Base-by-base conservation (phyloP, 2,888 invertebrate genomes). In the Rhagonycha fulva region DNA sequence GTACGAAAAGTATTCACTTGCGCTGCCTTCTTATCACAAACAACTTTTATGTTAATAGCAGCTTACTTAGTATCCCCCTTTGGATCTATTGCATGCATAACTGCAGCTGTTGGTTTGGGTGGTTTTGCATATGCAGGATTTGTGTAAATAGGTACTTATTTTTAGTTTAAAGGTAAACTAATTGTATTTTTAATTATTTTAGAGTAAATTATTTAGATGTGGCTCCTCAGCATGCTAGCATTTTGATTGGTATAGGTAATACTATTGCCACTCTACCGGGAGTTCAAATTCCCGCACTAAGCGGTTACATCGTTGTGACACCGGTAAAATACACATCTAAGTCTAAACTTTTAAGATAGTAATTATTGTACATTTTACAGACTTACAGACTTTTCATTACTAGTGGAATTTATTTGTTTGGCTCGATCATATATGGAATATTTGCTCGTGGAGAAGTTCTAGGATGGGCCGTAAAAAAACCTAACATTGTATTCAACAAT, bases 61-160 rank as follows among this genome's bases (percentile, higher is more conserved):
- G 95, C 96, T 1, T 95, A 94, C 84, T 89, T 94, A 4, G 86
- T 92, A 47, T 90, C 93, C 1, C 91, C 94, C 14, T 89, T 90
- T 0, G 91, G 92, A 61, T 93, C 95, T 62, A 90, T 96, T n/a
- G 89, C 93, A n/a, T 96, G 93, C 85, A 91, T 98, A 47, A 95
- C 96, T 0, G 90, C 96, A 68, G 96, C 97, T 0, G 96, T 97
- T 0, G 97, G 97, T 0, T 89, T 97, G 0, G 97, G 98, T 0
- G 96, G 97, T 0, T 96, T 97, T 86, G 96, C 97, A 0, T 97
- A 97, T 96, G 94, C 96, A 7, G 97, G 97, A 62, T 96, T 96
- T 86, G 93, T 94, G 95, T 95, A 68, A 70, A 68, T 71, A 60
- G n/a, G 14, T 14, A 26, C 26, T 28, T 28, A 28, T 9, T 71